Conservation (phyloP, 2,888 invertebrate species). For the Thereva nobilitata region DNA sequence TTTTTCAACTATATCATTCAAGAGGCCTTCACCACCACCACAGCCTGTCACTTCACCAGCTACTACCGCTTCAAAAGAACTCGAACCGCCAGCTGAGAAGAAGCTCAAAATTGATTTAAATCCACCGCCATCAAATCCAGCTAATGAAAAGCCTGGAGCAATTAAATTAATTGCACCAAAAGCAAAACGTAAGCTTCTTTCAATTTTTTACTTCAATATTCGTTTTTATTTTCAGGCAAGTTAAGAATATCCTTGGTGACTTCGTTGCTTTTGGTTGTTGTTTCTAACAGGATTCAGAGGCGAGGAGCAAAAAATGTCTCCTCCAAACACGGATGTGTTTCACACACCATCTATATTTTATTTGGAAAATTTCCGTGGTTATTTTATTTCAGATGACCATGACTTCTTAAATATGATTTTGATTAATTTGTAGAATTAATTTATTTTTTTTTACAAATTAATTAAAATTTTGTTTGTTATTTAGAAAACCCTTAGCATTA, state of each 20-base stretch:
- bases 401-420: slow-evolving; percentile 8
- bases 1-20: slow-evolving; percentile 42
- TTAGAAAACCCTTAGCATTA: slow-evolving; percentile 9
- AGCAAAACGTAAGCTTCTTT: slow-evolving; percentile 83
- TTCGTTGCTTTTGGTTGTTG: slow-evolving; percentile 28
- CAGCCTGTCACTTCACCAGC: slow-evolving; percentile 18
- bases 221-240: slow-evolving; percentile 3
- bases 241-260: neutral
- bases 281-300: neutral
- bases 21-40: slow-evolving; percentile 53
- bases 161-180: slow-evolving; percentile 87
- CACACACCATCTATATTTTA: too few relatives aligned
- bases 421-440: slow-evolving; percentile 38
- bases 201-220: slow-evolving; percentile 18
- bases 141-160: slow-evolving; percentile 72
- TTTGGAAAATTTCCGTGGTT: too few relatives aligned
- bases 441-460: slow-evolving; percentile 36
- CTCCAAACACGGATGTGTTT: too few relatives aligned
- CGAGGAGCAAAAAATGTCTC: too few relatives aligned
- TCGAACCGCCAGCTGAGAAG: slow-evolving; percentile 71
- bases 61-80: slow-evolving; percentile 40
- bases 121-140: neutral
- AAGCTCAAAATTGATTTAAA: slow-evolving; percentile 69
- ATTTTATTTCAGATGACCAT: too few relatives aligned
- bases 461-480: slow-evolving; percentile 30